Evolutionary conservation across 2,797 vertebrate species (phyloP).

Genomic region (Gallirallus australis): DNA sequence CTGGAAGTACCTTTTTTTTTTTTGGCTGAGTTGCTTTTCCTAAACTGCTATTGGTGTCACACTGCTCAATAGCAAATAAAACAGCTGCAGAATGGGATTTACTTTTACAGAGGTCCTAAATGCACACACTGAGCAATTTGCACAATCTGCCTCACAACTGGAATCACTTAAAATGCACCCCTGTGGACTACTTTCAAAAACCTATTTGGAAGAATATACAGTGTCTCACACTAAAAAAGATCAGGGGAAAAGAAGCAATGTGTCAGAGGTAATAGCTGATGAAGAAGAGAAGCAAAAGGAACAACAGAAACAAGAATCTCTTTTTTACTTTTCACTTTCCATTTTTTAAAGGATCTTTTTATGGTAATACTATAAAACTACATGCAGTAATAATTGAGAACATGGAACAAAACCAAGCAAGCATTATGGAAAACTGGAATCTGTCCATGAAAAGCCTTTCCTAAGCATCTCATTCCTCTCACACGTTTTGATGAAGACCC

Average conservation of each 20-base stretch:
- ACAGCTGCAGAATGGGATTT: slow-evolving; percentile 55
- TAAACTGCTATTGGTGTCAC: slow-evolving; percentile 1
- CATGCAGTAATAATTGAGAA: slow-evolving; percentile 4
- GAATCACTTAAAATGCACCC: slow-evolving; percentile 36
- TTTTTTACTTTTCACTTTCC: background rate
- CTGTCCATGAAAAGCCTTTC: slow-evolving; percentile 11
- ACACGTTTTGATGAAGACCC: background rate
- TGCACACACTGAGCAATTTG: slow-evolving; percentile 53
- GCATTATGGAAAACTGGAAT: slow-evolving; percentile 50
- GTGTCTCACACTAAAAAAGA: slow-evolving; percentile 13
- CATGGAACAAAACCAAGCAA: slow-evolving; percentile 53
- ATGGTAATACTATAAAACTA: background rate
- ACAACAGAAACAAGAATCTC: background rate
- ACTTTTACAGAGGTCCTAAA: slow-evolving; percentile 45
- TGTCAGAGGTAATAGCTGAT: background rate
- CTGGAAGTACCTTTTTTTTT: background rate
- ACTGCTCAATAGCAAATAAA: slow-evolving; percentile 63
- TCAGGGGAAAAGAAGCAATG: background rate
- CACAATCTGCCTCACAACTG: slow-evolving; percentile 66
- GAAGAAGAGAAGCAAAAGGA: background rate
- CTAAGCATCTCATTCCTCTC: slow-evolving; percentile 26
- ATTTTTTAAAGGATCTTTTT: background rate
- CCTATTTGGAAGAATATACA: slow-evolving; percentile 43
- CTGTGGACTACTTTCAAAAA: slow-evolving; percentile 39
- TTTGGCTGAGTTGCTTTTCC: background rate